Evolutionary conservation across 2,797 vertebrate species (phyloP).

Genomic region (Amniataba percoides): DNA sequence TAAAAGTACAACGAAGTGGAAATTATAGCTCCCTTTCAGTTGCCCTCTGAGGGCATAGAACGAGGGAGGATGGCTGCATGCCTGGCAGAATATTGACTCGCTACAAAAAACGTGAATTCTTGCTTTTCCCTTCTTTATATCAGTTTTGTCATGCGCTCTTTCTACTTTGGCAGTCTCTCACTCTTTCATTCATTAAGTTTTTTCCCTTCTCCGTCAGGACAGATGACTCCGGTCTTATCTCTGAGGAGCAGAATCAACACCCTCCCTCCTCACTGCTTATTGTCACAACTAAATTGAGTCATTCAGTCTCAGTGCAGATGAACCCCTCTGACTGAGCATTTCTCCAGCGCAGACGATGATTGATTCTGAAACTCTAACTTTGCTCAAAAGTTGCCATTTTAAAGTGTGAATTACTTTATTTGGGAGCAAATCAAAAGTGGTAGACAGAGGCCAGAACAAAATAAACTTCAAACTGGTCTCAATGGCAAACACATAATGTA

Average conservation of each 20-base stretch:
- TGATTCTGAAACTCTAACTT: conserved; percentile 31
- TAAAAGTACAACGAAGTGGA: conserved; percentile 38
- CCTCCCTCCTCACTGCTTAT: conserved; percentile 25
- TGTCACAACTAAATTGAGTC: conserved; percentile 43
- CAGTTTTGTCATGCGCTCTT: conserved; percentile 29
- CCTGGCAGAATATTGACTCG: conserved; percentile 46
- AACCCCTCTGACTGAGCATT: conserved; percentile 31
- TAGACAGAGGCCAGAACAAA: background rate
- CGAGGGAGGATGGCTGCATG: conserved; percentile 39
- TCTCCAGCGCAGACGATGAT: conserved; percentile 11
- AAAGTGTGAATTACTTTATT: conserved; percentile 4
- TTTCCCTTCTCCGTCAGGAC: conserved; percentile 22
- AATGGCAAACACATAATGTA: background rate
- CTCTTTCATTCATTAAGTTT: conserved; percentile 14
- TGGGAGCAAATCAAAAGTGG: background rate
- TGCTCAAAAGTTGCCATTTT: background rate
- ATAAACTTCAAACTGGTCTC: background rate
- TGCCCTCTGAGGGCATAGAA: conserved; percentile 37
- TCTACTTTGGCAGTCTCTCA: conserved; percentile 10
- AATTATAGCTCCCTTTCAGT: conserved; percentile 42
- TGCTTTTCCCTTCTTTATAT: conserved; percentile 30
- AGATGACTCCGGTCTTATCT: conserved; percentile 58
- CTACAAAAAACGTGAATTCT: conserved; percentile 45
- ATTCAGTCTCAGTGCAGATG: conserved; percentile 23
- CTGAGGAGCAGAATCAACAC: conserved; percentile 43